Base-by-base conservation (phyloP, 92 coral and sea anemone species). In the Actinernus sp. region DNA sequence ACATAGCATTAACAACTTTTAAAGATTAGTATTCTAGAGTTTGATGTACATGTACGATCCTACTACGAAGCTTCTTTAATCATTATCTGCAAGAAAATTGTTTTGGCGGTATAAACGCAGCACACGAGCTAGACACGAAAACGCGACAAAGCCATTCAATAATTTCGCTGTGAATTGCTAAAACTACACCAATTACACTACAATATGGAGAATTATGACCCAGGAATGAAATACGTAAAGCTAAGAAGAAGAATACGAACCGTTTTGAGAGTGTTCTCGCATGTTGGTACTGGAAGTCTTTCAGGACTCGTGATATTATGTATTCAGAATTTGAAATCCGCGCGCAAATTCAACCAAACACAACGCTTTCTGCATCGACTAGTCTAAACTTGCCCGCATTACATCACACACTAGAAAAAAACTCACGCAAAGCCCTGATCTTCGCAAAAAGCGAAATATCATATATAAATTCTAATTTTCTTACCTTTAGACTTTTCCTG, bases 351-450 rank as follows among this genome's bases (percentile, higher is more conserved):
- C 56, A 39, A 60, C 86, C 88, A 75, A 43, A 41, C 76, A 62
- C 45, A 61, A 26, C 57, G 4, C 38, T 32, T 12, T 12, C 53
- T 50, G 21, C 41, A 1, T 36, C 31, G 34, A 11, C 75, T 55
- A 18, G 92, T 78, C 86, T 69, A 45, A 67, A 70, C 96, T 86
- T 86, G 97, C 87, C 97, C 93, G 28, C n/a, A 40, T 71, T 74
- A 75, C 85, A 58, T 63, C 87, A 81, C 40, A 56, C 47, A 31
- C 7, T 22, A 6, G 20, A 18, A 22, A 34, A 11, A 29, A 29
- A 17, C 20, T 31, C 3, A 28, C 1, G 47, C 26, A 39, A 50
- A 65, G 17, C 19, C 30, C 4, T 12, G 3, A n/a, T 54, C 17
- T 21, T 26, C 2, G 14, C 10, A 19, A 4, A n/a, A 31, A 23